phyloP scores from a whole-genome alignment of 2,797 vertebrate genomes.

The Gymnoscopelus braueri region DNA sequence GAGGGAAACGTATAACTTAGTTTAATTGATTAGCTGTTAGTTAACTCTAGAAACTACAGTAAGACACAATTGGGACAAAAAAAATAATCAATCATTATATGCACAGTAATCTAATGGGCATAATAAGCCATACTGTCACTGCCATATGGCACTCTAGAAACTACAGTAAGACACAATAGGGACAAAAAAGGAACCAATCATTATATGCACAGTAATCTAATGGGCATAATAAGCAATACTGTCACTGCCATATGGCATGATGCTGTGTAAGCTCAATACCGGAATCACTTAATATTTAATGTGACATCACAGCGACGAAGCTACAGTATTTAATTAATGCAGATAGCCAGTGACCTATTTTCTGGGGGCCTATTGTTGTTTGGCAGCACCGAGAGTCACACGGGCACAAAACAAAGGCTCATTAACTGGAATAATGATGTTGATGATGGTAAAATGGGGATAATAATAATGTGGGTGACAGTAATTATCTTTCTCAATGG shows the following conservation, averaged over 20 bases:
- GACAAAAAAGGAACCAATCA: too few relatives aligned
- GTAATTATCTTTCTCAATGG: neutral
- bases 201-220: too few relatives aligned
- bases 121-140: neutral
- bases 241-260: neutral
- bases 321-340: neutral
- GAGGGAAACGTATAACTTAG: too few relatives aligned
- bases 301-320: neutral
- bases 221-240: neutral
- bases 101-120: too few relatives aligned
- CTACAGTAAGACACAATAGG: too few relatives aligned
- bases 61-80: too few relatives aligned
- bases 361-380: neutral
- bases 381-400: neutral
- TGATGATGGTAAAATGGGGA: neutral
- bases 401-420: neutral
- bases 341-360: conserved; percentile 7
- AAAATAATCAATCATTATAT: too few relatives aligned
- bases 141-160: neutral
- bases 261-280: neutral
- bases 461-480: neutral
- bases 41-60: too few relatives aligned
- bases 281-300: conserved; percentile 10
- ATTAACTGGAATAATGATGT: neutral
- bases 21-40: too few relatives aligned